Evolutionary conservation across 1,140 invertebrate species (phyloP).

Genomic region (Daktulosphaira vitifoliae): DNA sequence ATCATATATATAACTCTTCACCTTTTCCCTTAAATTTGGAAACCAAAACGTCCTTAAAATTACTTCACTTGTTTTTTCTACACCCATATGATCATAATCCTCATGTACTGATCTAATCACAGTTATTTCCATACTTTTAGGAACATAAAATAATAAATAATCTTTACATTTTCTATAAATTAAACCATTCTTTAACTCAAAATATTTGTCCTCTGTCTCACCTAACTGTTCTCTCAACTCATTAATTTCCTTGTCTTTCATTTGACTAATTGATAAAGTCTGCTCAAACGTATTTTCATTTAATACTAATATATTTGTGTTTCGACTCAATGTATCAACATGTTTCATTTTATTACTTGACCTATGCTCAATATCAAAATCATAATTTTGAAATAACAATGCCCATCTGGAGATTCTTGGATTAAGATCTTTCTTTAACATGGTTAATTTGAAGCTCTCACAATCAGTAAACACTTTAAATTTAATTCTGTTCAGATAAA

Average conservation of each 20-base stretch:
- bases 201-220: not conserved
- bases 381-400: slow-evolving; percentile 7
- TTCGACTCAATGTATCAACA: not conserved
- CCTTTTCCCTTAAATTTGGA: not conserved
- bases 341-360: not conserved
- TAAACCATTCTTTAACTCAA: not conserved
- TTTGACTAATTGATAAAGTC: not conserved
- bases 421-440: not conserved
- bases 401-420: slow-evolving; percentile 8
- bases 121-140: not conserved
- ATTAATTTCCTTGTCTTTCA: not conserved
- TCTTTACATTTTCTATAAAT: not conserved
- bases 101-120: not conserved
- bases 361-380: not conserved
- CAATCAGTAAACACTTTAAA: slow-evolving; percentile 7
- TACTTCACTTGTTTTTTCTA: not conserved
- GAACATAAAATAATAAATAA: not conserved
- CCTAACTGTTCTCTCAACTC: not conserved
- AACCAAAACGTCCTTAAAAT: not conserved
- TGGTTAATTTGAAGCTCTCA: not conserved
- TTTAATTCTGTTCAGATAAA: not conserved
- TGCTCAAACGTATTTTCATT: not conserved
- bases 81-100: not conserved
- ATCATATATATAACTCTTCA: not conserved
- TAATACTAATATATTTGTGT: not conserved